Evolutionary conservation across 2,113 vertebrate species (phyloP).

Genomic region (Prionailurus bengalensis): DNA sequence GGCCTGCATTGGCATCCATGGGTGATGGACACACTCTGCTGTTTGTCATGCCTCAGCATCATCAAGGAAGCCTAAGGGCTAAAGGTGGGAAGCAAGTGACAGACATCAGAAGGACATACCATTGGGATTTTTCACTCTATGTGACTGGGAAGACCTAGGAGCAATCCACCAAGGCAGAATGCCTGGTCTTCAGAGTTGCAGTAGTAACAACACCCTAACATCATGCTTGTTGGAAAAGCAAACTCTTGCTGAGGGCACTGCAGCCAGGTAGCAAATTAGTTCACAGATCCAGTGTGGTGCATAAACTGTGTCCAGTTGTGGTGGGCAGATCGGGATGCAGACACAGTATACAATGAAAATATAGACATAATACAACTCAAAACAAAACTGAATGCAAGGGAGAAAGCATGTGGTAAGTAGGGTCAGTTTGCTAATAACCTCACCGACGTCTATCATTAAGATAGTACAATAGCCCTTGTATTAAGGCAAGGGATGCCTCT

Average conservation of each 20-base stretch:
- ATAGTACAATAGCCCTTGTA: neutral
- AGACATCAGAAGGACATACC: neutral
- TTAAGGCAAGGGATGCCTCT: neutral
- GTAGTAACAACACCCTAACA: neutral
- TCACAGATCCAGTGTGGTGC: neutral
- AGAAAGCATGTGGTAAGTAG: neutral
- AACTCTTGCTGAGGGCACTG: neutral
- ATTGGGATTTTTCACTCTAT: neutral
- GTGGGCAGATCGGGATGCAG: neutral
- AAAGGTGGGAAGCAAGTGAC: neutral
- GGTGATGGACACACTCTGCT: neutral
- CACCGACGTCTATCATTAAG: neutral
- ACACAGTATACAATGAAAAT: neutral
- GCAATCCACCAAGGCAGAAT: neutral
- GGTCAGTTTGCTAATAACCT: neutral
- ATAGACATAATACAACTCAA: neutral
- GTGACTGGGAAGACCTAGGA: neutral
- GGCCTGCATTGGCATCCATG: rapidly evolving
- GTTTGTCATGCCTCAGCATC: neutral
- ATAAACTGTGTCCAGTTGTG: neutral
- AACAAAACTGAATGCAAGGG: neutral
- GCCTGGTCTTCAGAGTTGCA: neutral
- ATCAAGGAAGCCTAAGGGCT: neutral
- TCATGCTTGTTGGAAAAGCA: neutral
- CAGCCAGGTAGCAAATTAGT: neutral